Base-by-base conservation (phyloP, 1,140 invertebrate species). In the Akabosia matsudoensis region DNA sequence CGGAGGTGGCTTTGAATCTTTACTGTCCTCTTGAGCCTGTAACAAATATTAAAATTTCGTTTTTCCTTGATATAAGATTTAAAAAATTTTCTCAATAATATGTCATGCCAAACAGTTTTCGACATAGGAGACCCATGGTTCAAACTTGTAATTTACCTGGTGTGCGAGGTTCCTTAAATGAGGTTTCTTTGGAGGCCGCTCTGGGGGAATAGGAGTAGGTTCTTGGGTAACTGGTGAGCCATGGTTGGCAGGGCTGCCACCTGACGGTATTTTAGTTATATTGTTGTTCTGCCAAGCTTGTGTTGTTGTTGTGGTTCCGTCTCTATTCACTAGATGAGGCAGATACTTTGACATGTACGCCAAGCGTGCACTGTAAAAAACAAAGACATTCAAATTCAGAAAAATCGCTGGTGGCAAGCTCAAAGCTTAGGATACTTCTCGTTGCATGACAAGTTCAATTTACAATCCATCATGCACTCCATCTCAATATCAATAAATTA, bases 151-250 rank as follows among this genome's bases (percentile, higher is more conserved):
- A n/a, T n/a, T n/a, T 77, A 80, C 79, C 77, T 80, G 79, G 73
- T 80, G 79, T 28, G 76, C 45, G 31, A 80, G 45, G 30, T 78
- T 86, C 81, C 90, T 82, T n/a, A 91, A 82, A 81, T 92, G 90
- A 0, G 91, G 91, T 83, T 92, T 92, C 84, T 93, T 93, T 14
- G 89, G 89, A 1, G 89, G 89, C 73, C 89, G 84, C 79, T 93
- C 91, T 0, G 92, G 92, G 45, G 84, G 84, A 22, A 77, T 75
- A 73, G 78, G 76, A 28, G 71, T 70, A 75, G 80, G 64, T 79
- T 77, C 76, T 73, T 76, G 26, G 14, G 34, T 67, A 1, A 37
- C 78, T 34, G 75, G 74, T 30, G 61, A 67, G 24, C 61, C 61
- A 67, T 28, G 3, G 24, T 45, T 22, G 31, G 31, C 22, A 4